These are phyloP conservation scores for Lathronympha strigana DNA, from an alignment of 2,888 invertebrate species.

Conservation along the genomic window DNA sequence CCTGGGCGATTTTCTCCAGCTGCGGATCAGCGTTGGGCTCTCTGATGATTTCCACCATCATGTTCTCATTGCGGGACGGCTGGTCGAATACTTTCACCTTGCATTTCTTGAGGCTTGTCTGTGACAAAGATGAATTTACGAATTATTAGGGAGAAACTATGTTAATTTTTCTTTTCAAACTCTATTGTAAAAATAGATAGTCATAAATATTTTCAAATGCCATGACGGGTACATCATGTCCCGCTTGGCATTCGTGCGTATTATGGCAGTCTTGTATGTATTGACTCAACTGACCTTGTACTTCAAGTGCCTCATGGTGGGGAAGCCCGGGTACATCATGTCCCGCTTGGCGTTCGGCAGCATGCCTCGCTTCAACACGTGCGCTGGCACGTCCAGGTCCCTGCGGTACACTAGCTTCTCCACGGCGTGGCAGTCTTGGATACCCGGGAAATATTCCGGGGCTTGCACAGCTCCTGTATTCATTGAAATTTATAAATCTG, in stretches of 20 bases:
- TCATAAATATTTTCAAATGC: no score
- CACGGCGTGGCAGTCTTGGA: conserved; percentile 84
- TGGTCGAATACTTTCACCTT: conserved; percentile 96
- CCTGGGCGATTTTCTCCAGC: conserved; percentile 82
- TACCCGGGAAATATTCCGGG: conserved; percentile 86
- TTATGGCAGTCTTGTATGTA: no score
- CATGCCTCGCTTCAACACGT: conserved; percentile 87
- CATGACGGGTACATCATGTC: no score
- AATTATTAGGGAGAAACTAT: no score
- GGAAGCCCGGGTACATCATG: conserved; percentile 95
- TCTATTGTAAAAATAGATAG: no score
- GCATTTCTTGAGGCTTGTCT: conserved; percentile 87
- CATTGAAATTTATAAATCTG: background rate
- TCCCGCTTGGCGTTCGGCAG: conserved; percentile 87
- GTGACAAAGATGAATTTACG: conserved; percentile 48
- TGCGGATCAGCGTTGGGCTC: conserved; percentile 64
- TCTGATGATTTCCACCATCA: conserved; percentile 88
- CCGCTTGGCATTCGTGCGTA: no score
- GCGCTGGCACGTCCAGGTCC: conserved; percentile 84
- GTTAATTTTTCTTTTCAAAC: no score
- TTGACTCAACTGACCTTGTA: conserved; percentile 88
- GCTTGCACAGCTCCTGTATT: conserved; percentile 70
- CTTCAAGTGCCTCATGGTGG: conserved; percentile 93
- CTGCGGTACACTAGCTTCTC: conserved; percentile 78
- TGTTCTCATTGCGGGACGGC: conserved; percentile 91